Percentiles rank a stretch among this genome's conserved stretches.
phyloP scores from a whole-genome alignment of 2,888 invertebrate genomes.

The Lacanobia wlatinum region DNA sequence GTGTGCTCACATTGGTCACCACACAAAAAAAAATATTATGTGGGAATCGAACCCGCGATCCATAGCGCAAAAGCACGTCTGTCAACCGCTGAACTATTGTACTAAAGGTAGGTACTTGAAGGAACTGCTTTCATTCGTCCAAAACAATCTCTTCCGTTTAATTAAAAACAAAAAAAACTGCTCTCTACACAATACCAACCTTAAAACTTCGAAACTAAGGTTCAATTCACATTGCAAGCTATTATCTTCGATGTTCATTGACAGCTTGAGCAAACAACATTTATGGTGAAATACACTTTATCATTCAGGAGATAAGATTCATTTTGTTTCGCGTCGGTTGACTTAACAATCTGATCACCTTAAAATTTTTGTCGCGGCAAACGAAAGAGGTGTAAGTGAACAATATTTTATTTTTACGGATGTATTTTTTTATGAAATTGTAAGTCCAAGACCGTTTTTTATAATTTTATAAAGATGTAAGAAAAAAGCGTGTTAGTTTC shows the following conservation, averaged over 20 bases:
- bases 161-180: conserved; percentile 35
- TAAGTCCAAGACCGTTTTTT: not conserved
- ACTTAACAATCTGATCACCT: conserved; percentile 21
- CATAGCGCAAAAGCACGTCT: not conserved
- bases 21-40: accelerated
- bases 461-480: not conserved
- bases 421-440: not conserved
- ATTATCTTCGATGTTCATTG: conserved; percentile 17
- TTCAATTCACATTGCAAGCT: conserved; percentile 1
- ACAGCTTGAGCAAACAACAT: not conserved
- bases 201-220: accelerated
- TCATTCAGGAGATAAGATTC: accelerated
- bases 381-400: conserved; percentile 22
- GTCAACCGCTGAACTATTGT: not conserved
- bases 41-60: not conserved
- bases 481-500: too few relatives aligned
- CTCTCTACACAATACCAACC: not conserved
- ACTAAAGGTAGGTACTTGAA: conserved; percentile 15
- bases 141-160: conserved; percentile 53
- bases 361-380: conserved; percentile 2
- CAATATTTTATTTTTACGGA: not conserved
- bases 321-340: conserved; percentile 8
- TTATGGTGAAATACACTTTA: conserved; percentile 28
- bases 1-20: not conserved
- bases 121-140: conserved; percentile 33